phyloP scores from a whole-genome alignment of 2,113 vertebrate genomes.

The Mugil cephalus region DNA sequence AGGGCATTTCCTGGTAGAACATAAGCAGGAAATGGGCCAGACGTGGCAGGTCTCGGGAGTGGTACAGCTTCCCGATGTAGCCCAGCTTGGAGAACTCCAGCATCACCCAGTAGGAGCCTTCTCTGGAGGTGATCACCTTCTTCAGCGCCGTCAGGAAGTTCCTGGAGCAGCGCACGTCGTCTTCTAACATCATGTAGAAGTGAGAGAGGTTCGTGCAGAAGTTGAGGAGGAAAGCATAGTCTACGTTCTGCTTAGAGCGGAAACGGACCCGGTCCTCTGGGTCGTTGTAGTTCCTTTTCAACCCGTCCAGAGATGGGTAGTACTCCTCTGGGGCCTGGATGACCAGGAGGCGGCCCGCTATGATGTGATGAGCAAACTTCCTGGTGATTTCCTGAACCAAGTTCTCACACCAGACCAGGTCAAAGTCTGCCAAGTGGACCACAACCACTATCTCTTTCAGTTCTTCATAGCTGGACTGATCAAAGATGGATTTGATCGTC shows the following conservation, averaged over 20 bases:
- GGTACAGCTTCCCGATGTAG: slow-evolving; percentile 98
- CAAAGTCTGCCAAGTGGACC: slow-evolving; percentile 95
- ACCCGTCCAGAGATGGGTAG: slow-evolving; percentile 93
- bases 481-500: slow-evolving; percentile 97
- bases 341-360: slow-evolving; percentile 93
- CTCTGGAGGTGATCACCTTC: slow-evolving; percentile 95
- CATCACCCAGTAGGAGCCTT: slow-evolving; percentile 97
- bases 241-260: slow-evolving; percentile 98
- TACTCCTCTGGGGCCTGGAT: slow-evolving; percentile 96
- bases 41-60: slow-evolving; percentile 89
- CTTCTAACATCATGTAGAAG: slow-evolving; percentile 98
- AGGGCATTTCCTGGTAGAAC: slow-evolving; percentile 99
- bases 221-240: slow-evolving; percentile 91
- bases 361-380: slow-evolving; percentile 98
- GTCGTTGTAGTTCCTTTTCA: slow-evolving; percentile 99
- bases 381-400: slow-evolving; percentile 95
- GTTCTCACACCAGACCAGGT: slow-evolving; percentile 92
- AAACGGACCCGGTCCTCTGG: slow-evolving; percentile 96
- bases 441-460: slow-evolving; percentile 96
- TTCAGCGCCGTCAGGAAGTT: slow-evolving; percentile 97
- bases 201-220: slow-evolving; percentile 98
- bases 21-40: slow-evolving; percentile 97
- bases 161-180: slow-evolving; percentile 95
- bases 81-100: slow-evolving; percentile 98
- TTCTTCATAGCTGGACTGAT: slow-evolving; percentile 98